Base-by-base conservation (phyloP, 1,140 invertebrate species). In the Melitaea cinxia region DNA sequence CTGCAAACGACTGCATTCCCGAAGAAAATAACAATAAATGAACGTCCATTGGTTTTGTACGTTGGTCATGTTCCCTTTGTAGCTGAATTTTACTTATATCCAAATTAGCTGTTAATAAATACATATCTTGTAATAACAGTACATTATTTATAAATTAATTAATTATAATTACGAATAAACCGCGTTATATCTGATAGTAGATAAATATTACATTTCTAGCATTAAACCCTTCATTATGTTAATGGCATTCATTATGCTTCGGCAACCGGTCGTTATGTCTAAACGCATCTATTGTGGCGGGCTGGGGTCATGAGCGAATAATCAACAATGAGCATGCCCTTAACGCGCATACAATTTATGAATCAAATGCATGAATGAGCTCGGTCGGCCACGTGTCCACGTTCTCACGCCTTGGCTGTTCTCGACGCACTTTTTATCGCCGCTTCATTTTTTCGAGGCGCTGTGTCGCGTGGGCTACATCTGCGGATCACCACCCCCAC, bases 351-450 rank as follows among this genome's bases (percentile, higher is more conserved):
- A 67, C 72, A 66, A 53, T 83, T 87, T 80, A 89, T 89, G 86
- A 89, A 89, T 89, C 86, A 87, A 87, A 87, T 87, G 78, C 80
- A 85, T 89, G 86, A 89, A 88, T 89, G 85, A 83, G 82, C 74
- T 69, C 64, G 73, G 72, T 62, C 58, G 70, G 82, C 82, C 86
- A 89, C 86, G 84, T 89, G 86, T 82, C 80, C 70, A 14, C 54
- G 82, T 89, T 89, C 86, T 89, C 84, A 89, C 86, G 84, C 82
- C 78, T 59, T 58, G 57, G 56, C 33, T 61, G 66, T 47, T 62
- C 59, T 58, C 75, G 69, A 72, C 66, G 73, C 71, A 72, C 80
- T 86, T 84, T 84, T 86, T 83, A 79, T 84, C 75, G 76, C 65
- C 56, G 77, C 75, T 75, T 64, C 75, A 77, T 80, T 80, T 78